Evolutionary conservation across 1,140 invertebrate species (phyloP).

Genomic region (Ceratitis capitata): DNA sequence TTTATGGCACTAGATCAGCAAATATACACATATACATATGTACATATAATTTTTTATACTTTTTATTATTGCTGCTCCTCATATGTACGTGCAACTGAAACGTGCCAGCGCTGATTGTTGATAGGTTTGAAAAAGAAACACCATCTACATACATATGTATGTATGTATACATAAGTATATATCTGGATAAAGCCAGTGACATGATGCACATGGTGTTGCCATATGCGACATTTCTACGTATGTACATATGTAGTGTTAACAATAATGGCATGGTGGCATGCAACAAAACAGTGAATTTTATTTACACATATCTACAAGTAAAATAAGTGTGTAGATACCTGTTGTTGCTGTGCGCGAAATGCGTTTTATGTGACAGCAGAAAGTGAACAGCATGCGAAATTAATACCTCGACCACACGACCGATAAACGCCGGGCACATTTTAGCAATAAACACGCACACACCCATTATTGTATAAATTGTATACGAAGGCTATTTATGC

Average conservation of each 20-base stretch:
- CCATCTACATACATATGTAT: too few relatives aligned
- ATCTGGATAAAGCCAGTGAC: neutral
- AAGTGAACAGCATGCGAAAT: slow-evolving; percentile 11
- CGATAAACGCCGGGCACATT: neutral
- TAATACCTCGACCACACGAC: neutral
- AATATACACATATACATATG: neutral
- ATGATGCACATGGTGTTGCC: neutral
- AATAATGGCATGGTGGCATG: slow-evolving; percentile 21
- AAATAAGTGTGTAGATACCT: neutral
- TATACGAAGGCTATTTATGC: neutral
- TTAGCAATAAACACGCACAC: neutral
- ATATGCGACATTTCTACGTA: neutral
- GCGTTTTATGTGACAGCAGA: slow-evolving; percentile 22
- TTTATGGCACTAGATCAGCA: neutral
- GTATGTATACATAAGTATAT: neutral
- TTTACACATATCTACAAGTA: neutral
- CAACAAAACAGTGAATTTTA: neutral
- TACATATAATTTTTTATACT: too few relatives aligned
- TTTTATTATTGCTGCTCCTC: neutral
- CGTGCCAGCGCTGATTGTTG: neutral
- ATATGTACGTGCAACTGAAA: slow-evolving; percentile 24
- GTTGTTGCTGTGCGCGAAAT: neutral
- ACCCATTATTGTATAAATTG: neutral
- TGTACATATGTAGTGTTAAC: neutral
- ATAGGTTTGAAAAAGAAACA: too few relatives aligned